Percentiles rank a stretch among this genome's conserved stretches.
These are phyloP conservation scores for Standfussiana lucernea DNA, from an alignment of 2,888 invertebrate genomes.

Conservation along the genomic window DNA sequence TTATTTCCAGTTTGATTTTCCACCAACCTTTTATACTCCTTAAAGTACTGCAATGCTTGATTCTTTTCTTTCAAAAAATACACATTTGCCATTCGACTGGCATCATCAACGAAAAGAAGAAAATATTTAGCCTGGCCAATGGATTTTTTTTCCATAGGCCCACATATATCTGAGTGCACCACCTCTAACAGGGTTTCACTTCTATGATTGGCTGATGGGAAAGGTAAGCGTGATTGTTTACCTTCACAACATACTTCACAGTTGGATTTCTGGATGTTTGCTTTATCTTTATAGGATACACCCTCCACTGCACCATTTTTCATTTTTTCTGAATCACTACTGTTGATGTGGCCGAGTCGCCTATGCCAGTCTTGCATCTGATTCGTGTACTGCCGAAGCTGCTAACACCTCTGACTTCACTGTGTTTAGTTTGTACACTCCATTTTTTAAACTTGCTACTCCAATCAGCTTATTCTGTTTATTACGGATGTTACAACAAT, in stretches of 20 bases:
- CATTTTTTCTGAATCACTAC: neutral
- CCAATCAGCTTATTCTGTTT: neutral
- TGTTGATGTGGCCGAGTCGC: neutral
- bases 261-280: neutral
- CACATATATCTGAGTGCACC: neutral
- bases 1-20: slow-evolving; percentile 24
- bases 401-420: neutral
- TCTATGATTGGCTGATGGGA: neutral
- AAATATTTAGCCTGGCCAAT: slow-evolving; percentile 6
- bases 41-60: slow-evolving; percentile 9
- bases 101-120: slow-evolving; percentile 19
- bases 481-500: slow-evolving; percentile 54
- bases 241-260: neutral
- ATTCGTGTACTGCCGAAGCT: neutral
- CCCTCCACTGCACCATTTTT: slow-evolving; percentile 2
- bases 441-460: neutral
- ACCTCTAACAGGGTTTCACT: neutral
- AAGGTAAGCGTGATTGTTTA: neutral
- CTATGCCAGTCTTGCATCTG: neutral
- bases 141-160: neutral
- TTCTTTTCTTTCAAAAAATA: slow-evolving; percentile 17
- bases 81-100: slow-evolving; percentile 10
- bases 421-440: slow-evolving; percentile 1
- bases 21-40: slow-evolving; percentile 10
- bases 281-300: neutral